Evolutionary conservation across 64 coral and sea anemone genomes (phyloP).

Genomic region (Stylophora pistillata): DNA sequence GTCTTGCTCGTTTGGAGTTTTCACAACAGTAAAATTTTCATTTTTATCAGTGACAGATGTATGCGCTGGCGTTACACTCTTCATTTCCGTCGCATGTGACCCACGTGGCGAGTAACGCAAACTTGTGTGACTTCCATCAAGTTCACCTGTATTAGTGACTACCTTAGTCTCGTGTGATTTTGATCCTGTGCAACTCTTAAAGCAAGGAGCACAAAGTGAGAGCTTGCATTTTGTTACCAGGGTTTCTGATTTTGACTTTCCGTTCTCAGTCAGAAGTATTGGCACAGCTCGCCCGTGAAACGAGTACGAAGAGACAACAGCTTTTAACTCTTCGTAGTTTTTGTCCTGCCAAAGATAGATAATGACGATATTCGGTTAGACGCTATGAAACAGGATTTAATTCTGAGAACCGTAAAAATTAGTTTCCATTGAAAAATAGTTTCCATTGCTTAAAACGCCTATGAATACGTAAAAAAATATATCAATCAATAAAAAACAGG

Average conservation of each 20-base stretch:
- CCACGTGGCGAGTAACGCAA: constrained; percentile 6
- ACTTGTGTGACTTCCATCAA: constrained; percentile 41
- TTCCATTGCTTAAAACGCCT: too few species aligned
- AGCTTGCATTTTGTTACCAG: constrained; percentile 73
- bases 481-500: too few species aligned
- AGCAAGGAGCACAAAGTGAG: constrained; percentile 61
- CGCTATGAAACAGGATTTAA: not conserved
- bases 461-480: too few species aligned
- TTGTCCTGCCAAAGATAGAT: constrained; percentile 38
- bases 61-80: not conserved
- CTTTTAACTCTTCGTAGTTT: constrained; percentile 68
- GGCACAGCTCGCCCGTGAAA: constrained; percentile 65
- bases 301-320: constrained; percentile 72
- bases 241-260: constrained; percentile 38
- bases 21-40: not conserved
- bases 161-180: constrained; percentile 39
- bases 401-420: not conserved
- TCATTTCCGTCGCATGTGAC: constrained; percentile 20
- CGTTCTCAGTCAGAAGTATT: constrained; percentile 43
- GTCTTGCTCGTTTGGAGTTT: not conserved
- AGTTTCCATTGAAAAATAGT: too few species aligned
- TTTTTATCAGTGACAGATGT: not conserved
- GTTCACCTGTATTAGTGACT: not conserved
- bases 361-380: not conserved
- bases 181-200: constrained; percentile 10